Conservation (phyloP, 2,888 invertebrate genomes). For the Lochmaea crataegi region DNA sequence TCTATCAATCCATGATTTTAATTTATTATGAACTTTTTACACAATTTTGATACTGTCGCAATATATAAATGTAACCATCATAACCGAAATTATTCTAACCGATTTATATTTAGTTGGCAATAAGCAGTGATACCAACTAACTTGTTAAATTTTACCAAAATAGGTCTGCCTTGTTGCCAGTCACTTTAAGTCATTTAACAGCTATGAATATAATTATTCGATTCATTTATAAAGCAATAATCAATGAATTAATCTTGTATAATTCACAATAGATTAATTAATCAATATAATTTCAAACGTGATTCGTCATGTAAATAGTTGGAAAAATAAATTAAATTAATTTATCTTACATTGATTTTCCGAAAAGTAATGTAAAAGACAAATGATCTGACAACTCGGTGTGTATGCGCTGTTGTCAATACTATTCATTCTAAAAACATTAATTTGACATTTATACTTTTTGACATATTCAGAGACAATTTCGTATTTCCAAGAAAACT, state of each 20-base stretch:
- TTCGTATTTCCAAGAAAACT: conserved; percentile 35
- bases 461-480: conserved; percentile 50
- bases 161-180: not conserved
- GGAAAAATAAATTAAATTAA: not conserved
- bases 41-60: not conserved
- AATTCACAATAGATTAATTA: not conserved
- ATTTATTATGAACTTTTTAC: not conserved
- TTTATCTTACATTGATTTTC: not conserved
- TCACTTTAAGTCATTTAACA: not conserved
- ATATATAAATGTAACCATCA: not conserved
- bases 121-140: not conserved
- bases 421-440: conserved; percentile 42
- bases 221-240: not conserved
- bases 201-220: not conserved
- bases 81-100: not conserved
- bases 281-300: not conserved
- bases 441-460: conserved; percentile 27
- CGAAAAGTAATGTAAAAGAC: not conserved
- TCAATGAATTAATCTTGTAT: not conserved
- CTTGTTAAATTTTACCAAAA: not conserved
- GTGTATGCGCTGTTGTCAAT: conserved; percentile 33
- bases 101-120: not conserved
- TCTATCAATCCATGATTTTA: not conserved
- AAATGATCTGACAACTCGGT: conserved; percentile 17
- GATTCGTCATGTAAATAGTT: not conserved